A percentile compares a stretch with the other conserved stretches of the same genome.
Evolutionary conservation across 2,888 invertebrate species (phyloP).

Genomic region (Polymixis lichenea): DNA sequence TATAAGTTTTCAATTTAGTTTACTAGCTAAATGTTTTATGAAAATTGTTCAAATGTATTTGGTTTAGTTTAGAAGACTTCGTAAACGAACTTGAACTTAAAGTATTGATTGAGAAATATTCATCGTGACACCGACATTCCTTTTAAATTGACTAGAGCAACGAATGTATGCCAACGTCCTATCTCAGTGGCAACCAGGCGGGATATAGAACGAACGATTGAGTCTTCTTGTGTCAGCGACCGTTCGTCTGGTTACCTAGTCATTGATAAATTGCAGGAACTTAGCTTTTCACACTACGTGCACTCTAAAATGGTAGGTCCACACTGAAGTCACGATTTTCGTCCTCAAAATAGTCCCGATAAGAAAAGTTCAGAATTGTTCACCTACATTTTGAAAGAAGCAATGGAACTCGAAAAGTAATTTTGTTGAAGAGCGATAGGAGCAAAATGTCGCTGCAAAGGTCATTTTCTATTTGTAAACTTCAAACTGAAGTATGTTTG

Average conservation of each 20-base stretch:
- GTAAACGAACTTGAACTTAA: slow-evolving; percentile 42
- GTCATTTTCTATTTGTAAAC: slow-evolving; percentile 68
- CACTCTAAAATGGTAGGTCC: slow-evolving; percentile 17
- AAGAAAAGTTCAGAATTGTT: slow-evolving; percentile 16
- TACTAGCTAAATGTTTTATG: slow-evolving; percentile 14
- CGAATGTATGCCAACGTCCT: slow-evolving; percentile 55
- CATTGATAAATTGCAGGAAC: slow-evolving; percentile 32
- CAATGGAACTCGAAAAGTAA: slow-evolving; percentile 45
- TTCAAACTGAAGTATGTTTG: slow-evolving; percentile 58
- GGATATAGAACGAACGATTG: slow-evolving; percentile 51
- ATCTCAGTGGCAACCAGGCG: slow-evolving; percentile 52
- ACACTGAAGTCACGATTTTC: background rate
- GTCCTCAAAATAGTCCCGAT: background rate
- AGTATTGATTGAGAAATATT: slow-evolving; percentile 32
- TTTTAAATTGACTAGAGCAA: slow-evolving; percentile 50
- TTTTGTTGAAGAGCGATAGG: slow-evolving; percentile 50
- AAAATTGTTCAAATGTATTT: slow-evolving; percentile 24
- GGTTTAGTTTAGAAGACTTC: slow-evolving; percentile 35
- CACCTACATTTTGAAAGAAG: slow-evolving; percentile 34
- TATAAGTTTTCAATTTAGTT: slow-evolving; percentile 34
- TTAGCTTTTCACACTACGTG: slow-evolving; percentile 11
- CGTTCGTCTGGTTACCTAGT: slow-evolving; percentile 32
- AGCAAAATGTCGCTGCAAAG: slow-evolving; percentile 67
- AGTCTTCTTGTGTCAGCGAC: slow-evolving; percentile 43
- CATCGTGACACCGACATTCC: slow-evolving; percentile 33